Evolutionary conservation across 2,113 vertebrate genomes (phyloP), one percentile per base, ranked within the genome.

Genomic region (Acrocephalus arundinaceus): DNA sequence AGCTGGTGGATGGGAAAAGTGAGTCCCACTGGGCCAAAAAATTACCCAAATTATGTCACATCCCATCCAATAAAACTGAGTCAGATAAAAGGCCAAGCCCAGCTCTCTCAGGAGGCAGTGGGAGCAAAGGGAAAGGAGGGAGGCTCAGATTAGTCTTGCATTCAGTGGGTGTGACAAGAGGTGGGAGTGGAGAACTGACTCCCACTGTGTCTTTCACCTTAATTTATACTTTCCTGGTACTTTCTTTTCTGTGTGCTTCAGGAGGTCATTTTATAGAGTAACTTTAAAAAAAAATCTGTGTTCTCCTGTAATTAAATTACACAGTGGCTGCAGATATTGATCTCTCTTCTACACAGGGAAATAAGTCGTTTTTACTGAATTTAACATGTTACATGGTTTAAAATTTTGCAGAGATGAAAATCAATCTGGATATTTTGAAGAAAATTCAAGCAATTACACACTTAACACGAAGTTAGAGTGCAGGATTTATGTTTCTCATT

Each of bases 151-250:
- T 35, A 88, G 27, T 45, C 43, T 45, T 71, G 59, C 33, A 17
- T 45, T 88, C 76, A 85, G 65, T 84, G 65, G 72, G 79, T 61
- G 87, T 45, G 89, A 75, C 67, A 27, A 74, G 88, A 96, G 58
- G 75, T 10, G 13, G 71, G 46, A 92, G 75, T 59, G 80, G 7
- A 90, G 76, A 94, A 95, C 52, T 68, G 58, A 57, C n/a, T 93
- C 94, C 89, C 49, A 41, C 66, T 79, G 89, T 57, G 89, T 66
- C 91, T 87, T 94, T 94, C 84, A 91, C 87, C 66, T 82, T 87
- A 75, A 95, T 96, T 92, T 75, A 52, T 78, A 78, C 76, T 54
- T 96, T 91, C 76, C 70, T 68, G 65, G 51, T 51, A 63, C 46
- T 84, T 94, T 58, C 27, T 81, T 84, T 87, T 78, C 80, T 14